Evolutionary conservation across 1,140 invertebrate species (phyloP).

Genomic region (Ceratitis capitata): DNA sequence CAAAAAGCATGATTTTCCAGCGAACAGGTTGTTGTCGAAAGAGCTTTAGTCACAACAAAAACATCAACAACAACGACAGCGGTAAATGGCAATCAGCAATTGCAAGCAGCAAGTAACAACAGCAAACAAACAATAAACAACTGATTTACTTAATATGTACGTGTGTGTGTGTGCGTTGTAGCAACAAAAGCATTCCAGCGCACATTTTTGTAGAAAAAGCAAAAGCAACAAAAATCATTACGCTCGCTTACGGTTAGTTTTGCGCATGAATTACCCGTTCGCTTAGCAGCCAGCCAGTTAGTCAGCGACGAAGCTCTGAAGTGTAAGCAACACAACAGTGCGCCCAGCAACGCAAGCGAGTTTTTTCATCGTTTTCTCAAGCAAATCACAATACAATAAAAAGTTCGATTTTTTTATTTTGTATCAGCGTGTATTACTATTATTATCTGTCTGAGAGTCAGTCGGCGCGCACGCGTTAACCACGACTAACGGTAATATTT

Average conservation of each 20-base stretch:
- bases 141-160: no score
- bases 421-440: background rate
- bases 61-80: background rate
- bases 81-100: background rate
- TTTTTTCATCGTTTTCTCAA: background rate
- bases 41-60: constrained; percentile 13
- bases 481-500: constrained; percentile 1
- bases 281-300: background rate
- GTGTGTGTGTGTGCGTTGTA: background rate
- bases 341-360: background rate
- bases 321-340: constrained; percentile 13
- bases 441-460: background rate
- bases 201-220: constrained; percentile 38
- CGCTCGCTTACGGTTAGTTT: background rate
- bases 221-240: constrained; percentile 25
- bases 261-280: constrained; percentile 8
- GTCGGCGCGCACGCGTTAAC: constrained; percentile 8
- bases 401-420: background rate
- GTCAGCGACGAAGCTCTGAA: background rate
- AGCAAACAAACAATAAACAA: no score
- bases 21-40: constrained; percentile 6
- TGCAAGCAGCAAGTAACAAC: background rate
- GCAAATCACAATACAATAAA: background rate
- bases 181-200: constrained; percentile 17
- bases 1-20: background rate